These are phyloP conservation scores for Lepidotrigona ventralis DNA, from an alignment of 1,140 invertebrate genomes.

Conservation along the genomic window DNA sequence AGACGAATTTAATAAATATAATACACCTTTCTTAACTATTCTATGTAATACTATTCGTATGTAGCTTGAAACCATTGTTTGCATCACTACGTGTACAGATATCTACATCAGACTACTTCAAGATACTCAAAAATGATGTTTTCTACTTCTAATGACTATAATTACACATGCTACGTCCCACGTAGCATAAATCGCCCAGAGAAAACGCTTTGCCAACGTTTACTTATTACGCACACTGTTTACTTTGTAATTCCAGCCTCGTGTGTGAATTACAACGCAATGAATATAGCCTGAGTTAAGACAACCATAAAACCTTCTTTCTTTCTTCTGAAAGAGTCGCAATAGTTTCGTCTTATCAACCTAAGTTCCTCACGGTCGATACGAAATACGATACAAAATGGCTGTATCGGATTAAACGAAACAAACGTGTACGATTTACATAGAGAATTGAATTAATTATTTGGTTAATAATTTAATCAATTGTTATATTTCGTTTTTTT, in stretches of 20 bases:
- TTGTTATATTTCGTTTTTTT: background rate
- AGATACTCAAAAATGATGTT: background rate
- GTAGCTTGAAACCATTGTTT: too few relatives aligned
- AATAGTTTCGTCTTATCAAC: slow-evolving; percentile 5
- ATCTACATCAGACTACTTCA: background rate
- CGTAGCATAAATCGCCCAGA: background rate
- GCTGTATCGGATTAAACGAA: background rate
- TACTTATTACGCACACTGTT: background rate
- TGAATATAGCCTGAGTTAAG: slow-evolving; percentile 16
- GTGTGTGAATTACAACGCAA: slow-evolving; percentile 1
- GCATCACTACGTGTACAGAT: background rate
- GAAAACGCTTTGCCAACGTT: background rate
- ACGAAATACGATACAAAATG: background rate
- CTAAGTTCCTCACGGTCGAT: background rate
- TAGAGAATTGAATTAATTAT: too few relatives aligned
- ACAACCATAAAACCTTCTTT: slow-evolving; percentile 37
- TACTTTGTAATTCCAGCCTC: background rate
- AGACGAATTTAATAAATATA: too few relatives aligned
- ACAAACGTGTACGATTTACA: too few relatives aligned
- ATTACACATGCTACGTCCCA: background rate
- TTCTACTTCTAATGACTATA: background rate
- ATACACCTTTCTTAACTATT: too few relatives aligned
- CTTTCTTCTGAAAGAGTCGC: background rate
- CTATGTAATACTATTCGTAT: too few relatives aligned
- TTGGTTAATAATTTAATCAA: too few relatives aligned